Base-by-base conservation (phyloP, 2,888 invertebrate genomes). In the Agelastica alni region DNA sequence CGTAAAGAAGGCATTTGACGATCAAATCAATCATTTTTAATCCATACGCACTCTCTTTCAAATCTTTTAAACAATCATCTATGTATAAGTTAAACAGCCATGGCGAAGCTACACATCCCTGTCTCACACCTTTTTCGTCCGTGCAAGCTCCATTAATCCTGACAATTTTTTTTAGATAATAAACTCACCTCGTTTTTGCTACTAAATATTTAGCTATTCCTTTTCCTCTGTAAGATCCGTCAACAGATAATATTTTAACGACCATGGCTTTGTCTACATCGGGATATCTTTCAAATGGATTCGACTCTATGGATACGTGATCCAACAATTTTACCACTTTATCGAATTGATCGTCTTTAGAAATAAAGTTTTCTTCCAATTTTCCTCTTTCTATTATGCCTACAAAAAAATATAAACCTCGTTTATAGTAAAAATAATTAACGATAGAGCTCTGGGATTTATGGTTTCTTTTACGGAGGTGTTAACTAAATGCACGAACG, bases 191-290 rank as follows among this genome's bases (percentile, higher is more conserved):
- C 3, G 87, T 81, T 64, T 78, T 82, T 42, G 81, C 77, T 60
- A 87, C 74, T 9, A 89, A 76, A 13, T 79, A 78, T 59, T 83
- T 85, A 64, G 85, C 87, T 53, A 89, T 82, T 2, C 89, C 88
- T 59, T 80, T 79, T 41, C 84, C 84, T 58, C 88, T 78, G 81
- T 84, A 87, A 9, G 77, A 77, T 0, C 79, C 79, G 62, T 88
- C 85, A 1, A 88, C 88, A 0, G 87, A 85, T 0, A 87, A 76
- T 26, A 88, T 83, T 66, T 84, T 85, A 9, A 88, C 77, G 44
- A 85, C 85, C 43, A 87, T 75, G 31, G 83, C 70, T 26, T 77
- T 78, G 18, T 81, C 68, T 1, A 82, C 78, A 2, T 79, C 77
- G 0, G 84, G 84, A 64, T 79, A 87, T 64, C 78, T 80, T 56